Evolutionary conservation across 1,140 invertebrate genomes (phyloP).

Genomic region (Aphidius gifuensis): DNA sequence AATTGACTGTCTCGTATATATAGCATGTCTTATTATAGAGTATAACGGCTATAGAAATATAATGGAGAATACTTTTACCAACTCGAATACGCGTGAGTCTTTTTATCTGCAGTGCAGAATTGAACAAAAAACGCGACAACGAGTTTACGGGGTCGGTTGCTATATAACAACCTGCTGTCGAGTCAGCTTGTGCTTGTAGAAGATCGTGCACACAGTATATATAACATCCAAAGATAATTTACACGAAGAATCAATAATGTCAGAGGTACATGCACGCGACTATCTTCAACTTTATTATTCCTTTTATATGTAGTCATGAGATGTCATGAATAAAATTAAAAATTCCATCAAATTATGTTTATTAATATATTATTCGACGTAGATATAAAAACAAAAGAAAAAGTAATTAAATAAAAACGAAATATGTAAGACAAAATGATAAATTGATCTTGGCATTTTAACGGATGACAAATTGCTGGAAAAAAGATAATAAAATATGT

Average conservation of each 20-base stretch:
- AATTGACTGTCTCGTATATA: neutral
- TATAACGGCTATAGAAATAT: no score
- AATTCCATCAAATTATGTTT: no score
- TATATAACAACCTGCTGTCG: slow-evolving; percentile 14
- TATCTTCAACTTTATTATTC: neutral
- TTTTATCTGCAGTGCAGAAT: slow-evolving; percentile 20
- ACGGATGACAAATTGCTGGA: neutral
- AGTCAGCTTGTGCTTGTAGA: slow-evolving; percentile 21
- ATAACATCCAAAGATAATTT: slow-evolving; percentile 24
- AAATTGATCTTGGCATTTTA: no score
- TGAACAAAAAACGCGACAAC: neutral
- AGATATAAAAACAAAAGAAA: no score
- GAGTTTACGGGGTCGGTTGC: no score
- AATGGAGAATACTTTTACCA: no score
- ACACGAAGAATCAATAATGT: slow-evolving; percentile 27
- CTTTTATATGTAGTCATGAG: no score
- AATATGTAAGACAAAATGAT: no score
- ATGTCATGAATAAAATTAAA: no score
- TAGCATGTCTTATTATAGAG: neutral
- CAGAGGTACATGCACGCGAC: slow-evolving; percentile 13
- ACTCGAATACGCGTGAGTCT: neutral
- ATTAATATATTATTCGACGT: no score
- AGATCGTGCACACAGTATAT: slow-evolving; percentile 1
- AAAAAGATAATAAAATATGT: neutral
- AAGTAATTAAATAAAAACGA: no score